phyloP scores from a whole-genome alignment of 2,888 invertebrate species.

The Heliconius cydno region DNA sequence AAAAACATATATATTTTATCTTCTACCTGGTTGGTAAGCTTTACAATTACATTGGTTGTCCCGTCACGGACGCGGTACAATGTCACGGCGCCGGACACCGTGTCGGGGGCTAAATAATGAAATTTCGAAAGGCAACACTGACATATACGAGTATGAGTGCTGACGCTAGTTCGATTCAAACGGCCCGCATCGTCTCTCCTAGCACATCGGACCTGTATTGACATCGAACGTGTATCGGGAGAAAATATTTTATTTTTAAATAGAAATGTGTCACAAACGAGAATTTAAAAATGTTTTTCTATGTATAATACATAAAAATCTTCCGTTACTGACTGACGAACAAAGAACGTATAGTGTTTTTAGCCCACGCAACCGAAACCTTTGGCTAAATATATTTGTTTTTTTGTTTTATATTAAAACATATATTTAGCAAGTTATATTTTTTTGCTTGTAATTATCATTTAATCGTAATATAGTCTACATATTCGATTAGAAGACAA shows the following conservation, averaged over 20 bases:
- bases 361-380: too few relatives aligned
- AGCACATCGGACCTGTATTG: constrained; percentile 6
- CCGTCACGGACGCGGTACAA: constrained; percentile 43
- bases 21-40: constrained; percentile 41
- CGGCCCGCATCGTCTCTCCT: constrained; percentile 15
- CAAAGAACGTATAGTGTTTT: too few relatives aligned
- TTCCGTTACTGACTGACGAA: too few relatives aligned
- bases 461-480: too few relatives aligned
- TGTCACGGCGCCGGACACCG: constrained; percentile 36
- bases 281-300: background rate
- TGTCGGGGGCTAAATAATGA: constrained; percentile 47
- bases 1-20: constrained; percentile 1
- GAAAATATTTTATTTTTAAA: background rate
- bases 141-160: constrained; percentile 41
- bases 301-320: too few relatives aligned
- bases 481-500: too few relatives aligned
- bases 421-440: too few relatives aligned
- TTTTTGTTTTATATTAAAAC: too few relatives aligned
- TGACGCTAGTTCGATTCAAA: constrained; percentile 34
- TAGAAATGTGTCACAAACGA: background rate
- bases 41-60: constrained; percentile 46
- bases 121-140: constrained; percentile 47
- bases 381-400: too few relatives aligned
- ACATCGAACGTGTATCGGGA: background rate
- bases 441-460: too few relatives aligned